phyloP scores from a whole-genome alignment of 2,888 invertebrate species.

The Amphipyra berbera region DNA sequence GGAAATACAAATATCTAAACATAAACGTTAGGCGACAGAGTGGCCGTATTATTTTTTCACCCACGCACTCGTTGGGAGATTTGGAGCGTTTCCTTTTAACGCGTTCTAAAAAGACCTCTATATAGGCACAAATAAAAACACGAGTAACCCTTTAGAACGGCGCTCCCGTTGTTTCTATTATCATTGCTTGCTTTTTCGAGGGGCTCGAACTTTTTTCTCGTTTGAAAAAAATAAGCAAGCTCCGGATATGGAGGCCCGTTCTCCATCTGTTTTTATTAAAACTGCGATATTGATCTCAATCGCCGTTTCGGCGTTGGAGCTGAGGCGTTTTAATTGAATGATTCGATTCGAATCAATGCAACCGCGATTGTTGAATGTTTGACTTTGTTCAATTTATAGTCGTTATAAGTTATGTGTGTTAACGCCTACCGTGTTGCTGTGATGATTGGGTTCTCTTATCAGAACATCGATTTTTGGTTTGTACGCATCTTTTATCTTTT shows the following conservation, averaged over 20 bases:
- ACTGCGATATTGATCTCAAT: constrained; percentile 85
- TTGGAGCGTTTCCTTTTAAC: constrained; percentile 79
- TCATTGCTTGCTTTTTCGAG: constrained; percentile 83
- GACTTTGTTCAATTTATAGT: constrained; percentile 84
- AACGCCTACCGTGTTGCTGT: constrained; percentile 77
- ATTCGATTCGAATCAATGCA: constrained; percentile 74
- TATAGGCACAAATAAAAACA: constrained; percentile 82
- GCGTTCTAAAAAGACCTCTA: constrained; percentile 77
- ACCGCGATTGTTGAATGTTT: constrained; percentile 78
- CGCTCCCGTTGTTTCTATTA: constrained; percentile 86
- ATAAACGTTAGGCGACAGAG: constrained; percentile 64
- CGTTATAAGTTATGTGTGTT: constrained; percentile 75
- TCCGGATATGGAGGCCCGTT: constrained; percentile 84
- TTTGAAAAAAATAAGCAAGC: constrained; percentile 79
- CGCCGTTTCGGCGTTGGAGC: constrained; percentile 69
- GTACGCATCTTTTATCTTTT: constrained; percentile 59
- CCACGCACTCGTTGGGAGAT: constrained; percentile 70
- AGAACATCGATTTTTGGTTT: constrained; percentile 70
- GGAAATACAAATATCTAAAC: constrained; percentile 62
- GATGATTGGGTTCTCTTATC: constrained; percentile 80
- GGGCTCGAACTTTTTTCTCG: constrained; percentile 75
- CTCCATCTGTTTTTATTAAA: constrained; percentile 88
- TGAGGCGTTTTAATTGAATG: constrained; percentile 80
- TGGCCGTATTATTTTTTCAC: constrained; percentile 72
- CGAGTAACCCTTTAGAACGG: constrained; percentile 83